Percentiles rank a stretch among this genome's conserved stretches.
These are phyloP conservation scores for Calycopis cecrops DNA, from an alignment of 1,140 invertebrate genomes.

Conservation along the genomic window DNA sequence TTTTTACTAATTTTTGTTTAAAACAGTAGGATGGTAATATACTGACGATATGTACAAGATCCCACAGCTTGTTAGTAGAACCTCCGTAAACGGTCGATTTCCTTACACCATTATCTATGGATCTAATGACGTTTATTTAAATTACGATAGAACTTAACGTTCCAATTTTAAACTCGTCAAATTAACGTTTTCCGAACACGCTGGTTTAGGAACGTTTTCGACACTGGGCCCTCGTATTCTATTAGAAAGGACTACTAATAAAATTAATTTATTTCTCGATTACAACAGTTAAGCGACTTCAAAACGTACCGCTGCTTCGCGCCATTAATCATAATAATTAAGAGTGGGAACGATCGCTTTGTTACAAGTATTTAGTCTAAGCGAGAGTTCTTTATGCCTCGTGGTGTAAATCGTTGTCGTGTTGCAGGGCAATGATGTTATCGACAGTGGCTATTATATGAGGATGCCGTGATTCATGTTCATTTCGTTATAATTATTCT, in stretches of 20 bases:
- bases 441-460: too few species aligned
- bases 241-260: conserved; percentile 70
- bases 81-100: conserved; percentile 45
- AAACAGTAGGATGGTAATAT: too few species aligned
- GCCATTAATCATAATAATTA: conserved; percentile 74
- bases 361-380: conserved; percentile 58
- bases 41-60: too few species aligned
- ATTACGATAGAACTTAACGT: conserved; percentile 66
- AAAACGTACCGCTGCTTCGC: conserved; percentile 51
- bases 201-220: conserved; percentile 39
- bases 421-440: conserved; percentile 31
- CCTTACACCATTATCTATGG: conserved; percentile 46
- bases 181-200: conserved; percentile 36
- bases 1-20: too few species aligned
- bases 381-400: conserved; percentile 44
- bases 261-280: conserved; percentile 73
- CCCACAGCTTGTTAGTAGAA: conserved; percentile 50
- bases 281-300: conserved; percentile 60
- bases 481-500: conserved; percentile 7
- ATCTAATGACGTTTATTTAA: conserved; percentile 60
- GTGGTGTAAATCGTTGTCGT: conserved; percentile 32
- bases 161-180: conserved; percentile 67
- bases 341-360: conserved; percentile 63
- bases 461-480: conserved; percentile 5
- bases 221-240: conserved; percentile 52